Evolutionary conservation across 1,140 invertebrate genomes (phyloP).

Genomic region (Glomeris maerens): DNA sequence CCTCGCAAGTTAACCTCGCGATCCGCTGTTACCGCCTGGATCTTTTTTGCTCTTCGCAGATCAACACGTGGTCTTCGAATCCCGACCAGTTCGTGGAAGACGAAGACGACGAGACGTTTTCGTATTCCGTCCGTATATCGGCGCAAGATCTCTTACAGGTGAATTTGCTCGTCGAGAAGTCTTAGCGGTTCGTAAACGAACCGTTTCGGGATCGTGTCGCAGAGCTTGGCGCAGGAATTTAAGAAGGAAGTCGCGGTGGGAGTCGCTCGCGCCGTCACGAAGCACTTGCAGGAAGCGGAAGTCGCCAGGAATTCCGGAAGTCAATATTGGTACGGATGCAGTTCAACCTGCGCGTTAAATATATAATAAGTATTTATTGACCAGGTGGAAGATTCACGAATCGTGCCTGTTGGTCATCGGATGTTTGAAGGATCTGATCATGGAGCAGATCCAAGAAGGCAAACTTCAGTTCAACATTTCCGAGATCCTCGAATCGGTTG

Average conservation of each 20-base stretch:
- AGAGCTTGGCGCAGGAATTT: slow-evolving; percentile 48
- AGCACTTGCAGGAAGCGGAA: slow-evolving; percentile 46
- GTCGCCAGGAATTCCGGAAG: slow-evolving; percentile 35
- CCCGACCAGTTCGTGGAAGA: slow-evolving; percentile 63
- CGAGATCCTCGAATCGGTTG: slow-evolving; percentile 43
- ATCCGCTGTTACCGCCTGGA: neutral
- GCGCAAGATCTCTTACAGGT: slow-evolving; percentile 53
- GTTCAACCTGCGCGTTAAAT: no score
- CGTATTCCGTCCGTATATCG: slow-evolving; percentile 57
- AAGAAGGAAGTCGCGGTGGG: slow-evolving; percentile 42
- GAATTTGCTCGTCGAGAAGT: slow-evolving; percentile 17
- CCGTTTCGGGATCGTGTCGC: slow-evolving; percentile 15
- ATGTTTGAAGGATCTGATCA: slow-evolving; percentile 38
- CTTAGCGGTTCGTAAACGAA: neutral
- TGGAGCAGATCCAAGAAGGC: slow-evolving; percentile 38
- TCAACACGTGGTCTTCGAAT: slow-evolving; percentile 50
- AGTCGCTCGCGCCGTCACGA: slow-evolving; percentile 45
- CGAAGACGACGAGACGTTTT: slow-evolving; percentile 53
- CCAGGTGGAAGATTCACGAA: slow-evolving; percentile 58
- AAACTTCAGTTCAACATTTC: slow-evolving; percentile 48
- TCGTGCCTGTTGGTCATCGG: slow-evolving; percentile 52
- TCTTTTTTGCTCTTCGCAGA: slow-evolving; percentile 23
- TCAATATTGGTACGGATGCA: slow-evolving; percentile 40
- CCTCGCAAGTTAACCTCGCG: no score
- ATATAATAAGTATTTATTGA: neutral